phyloP scores from a whole-genome alignment of 2,888 invertebrate species.

The Drosophila mayaguana region DNA sequence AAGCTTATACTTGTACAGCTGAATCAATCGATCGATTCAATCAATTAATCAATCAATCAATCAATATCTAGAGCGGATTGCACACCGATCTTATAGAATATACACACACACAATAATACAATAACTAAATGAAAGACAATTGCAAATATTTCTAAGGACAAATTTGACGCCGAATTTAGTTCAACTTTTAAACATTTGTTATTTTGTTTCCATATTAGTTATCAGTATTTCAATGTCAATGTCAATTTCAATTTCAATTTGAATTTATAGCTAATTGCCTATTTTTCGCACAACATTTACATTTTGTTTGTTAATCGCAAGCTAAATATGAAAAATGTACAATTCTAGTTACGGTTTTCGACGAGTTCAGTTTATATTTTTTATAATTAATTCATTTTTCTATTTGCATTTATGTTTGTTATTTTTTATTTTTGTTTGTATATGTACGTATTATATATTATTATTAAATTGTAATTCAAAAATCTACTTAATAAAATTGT shows the following conservation, averaged over 20 bases:
- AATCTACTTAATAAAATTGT: constrained; percentile 82
- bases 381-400: constrained; percentile 26
- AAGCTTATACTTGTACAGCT: constrained; percentile 20
- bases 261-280: constrained; percentile 35
- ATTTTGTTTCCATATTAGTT: constrained; percentile 2
- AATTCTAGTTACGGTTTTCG: constrained; percentile 53
- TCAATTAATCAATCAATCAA: constrained; percentile 9
- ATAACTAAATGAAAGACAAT: constrained; percentile 33
- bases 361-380: constrained; percentile 8
- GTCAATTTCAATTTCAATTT: constrained; percentile 14
- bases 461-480: constrained; percentile 72
- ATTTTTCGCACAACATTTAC: constrained; percentile 63
- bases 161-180: constrained; percentile 31
- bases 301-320: constrained; percentile 51
- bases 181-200: constrained; percentile 28
- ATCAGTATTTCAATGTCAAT: background rate
- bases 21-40: constrained; percentile 19
- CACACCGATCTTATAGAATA: constrained; percentile 23
- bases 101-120: constrained; percentile 44
- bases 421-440: constrained; percentile 17
- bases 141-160: constrained; percentile 27
- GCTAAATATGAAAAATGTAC: constrained; percentile 62
- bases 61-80: constrained; percentile 10
- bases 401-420: constrained; percentile 23
- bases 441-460: constrained; percentile 40